These are phyloP conservation scores for Nephrotoma guestfalica DNA, from an alignment of 2,888 invertebrate genomes.

Conservation along the genomic window DNA sequence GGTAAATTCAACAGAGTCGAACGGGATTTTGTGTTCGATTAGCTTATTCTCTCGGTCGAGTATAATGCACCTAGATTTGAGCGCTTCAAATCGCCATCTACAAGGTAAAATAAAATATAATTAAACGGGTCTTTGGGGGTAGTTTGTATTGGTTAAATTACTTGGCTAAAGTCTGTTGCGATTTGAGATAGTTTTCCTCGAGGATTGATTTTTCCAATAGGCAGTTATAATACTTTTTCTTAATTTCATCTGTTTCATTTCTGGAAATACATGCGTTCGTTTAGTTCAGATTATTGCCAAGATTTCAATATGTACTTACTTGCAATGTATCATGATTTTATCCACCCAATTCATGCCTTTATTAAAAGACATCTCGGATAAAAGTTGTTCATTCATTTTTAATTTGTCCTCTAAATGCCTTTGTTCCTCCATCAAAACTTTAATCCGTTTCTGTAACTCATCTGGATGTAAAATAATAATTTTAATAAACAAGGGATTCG, in stretches of 20 bases:
- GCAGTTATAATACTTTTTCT: not conserved
- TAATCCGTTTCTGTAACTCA: not conserved
- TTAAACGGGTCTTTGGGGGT: no score
- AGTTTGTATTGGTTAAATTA: not conserved
- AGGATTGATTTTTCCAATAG: not conserved
- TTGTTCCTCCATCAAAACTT: not conserved
- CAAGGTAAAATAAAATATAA: no score
- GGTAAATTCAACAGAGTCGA: not conserved
- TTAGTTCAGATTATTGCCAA: not conserved
- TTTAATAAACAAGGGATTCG: not conserved
- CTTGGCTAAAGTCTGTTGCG: not conserved
- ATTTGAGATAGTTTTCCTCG: not conserved
- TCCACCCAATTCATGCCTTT: not conserved
- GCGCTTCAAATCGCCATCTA: slow-evolving; percentile 28
- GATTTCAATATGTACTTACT: not conserved
- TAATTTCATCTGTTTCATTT: not conserved
- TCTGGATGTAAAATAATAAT: slow-evolving; percentile 1
- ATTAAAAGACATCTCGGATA: not conserved
- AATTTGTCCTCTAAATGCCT: not conserved
- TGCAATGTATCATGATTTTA: not conserved
- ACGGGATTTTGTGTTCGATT: slow-evolving; percentile 14
- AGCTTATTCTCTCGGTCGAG: slow-evolving; percentile 27
- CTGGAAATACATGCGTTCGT: not conserved
- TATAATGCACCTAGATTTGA: slow-evolving; percentile 27
- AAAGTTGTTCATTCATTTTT: not conserved